A percentile compares a stretch with the other conserved stretches of the same genome.
Evolutionary conservation across 64 coral and sea anemone species (phyloP).

Genomic region (Montipora capricornis): DNA sequence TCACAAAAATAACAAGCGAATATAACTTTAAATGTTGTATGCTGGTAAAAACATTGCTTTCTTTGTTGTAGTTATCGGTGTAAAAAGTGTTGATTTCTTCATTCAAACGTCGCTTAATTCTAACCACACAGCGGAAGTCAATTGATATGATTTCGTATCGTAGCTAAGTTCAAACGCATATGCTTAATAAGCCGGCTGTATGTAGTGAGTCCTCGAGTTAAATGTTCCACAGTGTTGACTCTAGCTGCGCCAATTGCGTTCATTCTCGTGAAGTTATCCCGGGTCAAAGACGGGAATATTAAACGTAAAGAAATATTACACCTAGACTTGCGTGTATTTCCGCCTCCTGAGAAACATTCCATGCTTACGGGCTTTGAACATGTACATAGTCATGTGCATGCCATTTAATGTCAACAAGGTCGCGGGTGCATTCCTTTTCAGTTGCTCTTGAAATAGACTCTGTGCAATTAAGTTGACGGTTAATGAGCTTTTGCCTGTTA

Average conservation of each 20-base stretch:
- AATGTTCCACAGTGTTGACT: background rate
- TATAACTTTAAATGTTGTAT: background rate
- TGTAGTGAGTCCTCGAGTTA: constrained; percentile 23
- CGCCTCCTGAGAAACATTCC: background rate
- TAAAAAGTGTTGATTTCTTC: background rate
- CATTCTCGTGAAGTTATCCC: background rate
- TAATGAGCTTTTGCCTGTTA: background rate
- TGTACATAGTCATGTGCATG: background rate
- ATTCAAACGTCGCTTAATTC: too few relatives aligned
- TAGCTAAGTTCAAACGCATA: constrained; percentile 22
- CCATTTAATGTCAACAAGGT: constrained; percentile 28
- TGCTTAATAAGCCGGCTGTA: constrained; percentile 20
- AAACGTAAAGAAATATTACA: background rate
- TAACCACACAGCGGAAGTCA: constrained; percentile 8
- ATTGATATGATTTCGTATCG: background rate
- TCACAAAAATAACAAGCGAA: background rate
- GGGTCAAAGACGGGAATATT: background rate
- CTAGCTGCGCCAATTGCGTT: too few relatives aligned
- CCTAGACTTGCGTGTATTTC: background rate
- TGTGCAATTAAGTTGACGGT: background rate
- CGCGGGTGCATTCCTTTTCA: background rate
- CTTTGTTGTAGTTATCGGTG: background rate
- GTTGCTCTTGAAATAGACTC: background rate
- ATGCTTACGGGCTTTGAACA: background rate
- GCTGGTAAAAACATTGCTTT: background rate